Conservation (phyloP, 2,888 invertebrate genomes). For the Amblyteles armatorius region DNA sequence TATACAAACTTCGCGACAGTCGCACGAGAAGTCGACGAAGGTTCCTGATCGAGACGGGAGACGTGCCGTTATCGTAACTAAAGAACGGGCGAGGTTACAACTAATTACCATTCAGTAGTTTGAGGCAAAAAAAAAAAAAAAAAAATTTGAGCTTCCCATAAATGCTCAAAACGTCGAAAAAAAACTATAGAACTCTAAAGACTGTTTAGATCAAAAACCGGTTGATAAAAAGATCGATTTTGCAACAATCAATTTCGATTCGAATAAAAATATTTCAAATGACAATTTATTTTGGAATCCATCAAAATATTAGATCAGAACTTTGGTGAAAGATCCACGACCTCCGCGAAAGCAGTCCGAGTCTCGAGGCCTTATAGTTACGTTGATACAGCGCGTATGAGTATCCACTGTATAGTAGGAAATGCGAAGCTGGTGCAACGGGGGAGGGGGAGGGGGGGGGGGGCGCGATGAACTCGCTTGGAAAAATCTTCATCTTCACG, state of each 20-base stretch:
- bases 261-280: background rate
- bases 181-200: background rate
- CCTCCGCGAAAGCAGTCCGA: conserved; percentile 14
- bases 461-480: conserved; percentile 62
- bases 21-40: no score
- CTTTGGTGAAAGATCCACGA: background rate
- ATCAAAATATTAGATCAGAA: background rate
- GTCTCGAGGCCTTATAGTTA: conserved; percentile 30
- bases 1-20: no score
- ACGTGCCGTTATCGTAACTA: no score
- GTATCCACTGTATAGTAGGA: conserved; percentile 21
- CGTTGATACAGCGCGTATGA: background rate
- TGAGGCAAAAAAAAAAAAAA: background rate
- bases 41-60: no score
- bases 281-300: background rate
- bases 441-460: background rate
- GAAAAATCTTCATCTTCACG: conserved; percentile 64
- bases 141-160: background rate
- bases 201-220: background rate
- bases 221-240: background rate
- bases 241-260: background rate
- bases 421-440: conserved; percentile 45
- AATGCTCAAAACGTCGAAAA: background rate
- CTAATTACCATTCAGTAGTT: background rate
- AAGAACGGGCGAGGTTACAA: background rate